Conservation (phyloP, 2,797 vertebrate genomes). For the Poeciliopsis gracilis region DNA sequence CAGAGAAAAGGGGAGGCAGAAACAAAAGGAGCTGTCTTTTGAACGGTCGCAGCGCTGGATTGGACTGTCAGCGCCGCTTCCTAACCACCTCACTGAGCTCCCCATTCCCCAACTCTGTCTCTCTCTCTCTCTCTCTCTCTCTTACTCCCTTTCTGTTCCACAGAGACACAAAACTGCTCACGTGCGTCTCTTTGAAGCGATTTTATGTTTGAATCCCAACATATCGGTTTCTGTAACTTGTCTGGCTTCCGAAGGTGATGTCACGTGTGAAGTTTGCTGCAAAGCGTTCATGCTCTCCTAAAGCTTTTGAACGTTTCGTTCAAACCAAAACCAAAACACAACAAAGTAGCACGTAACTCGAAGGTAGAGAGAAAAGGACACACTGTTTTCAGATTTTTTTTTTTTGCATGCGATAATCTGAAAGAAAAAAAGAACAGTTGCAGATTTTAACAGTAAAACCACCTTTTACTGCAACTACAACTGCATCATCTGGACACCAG, state of each 20-base stretch:
- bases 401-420: not conserved
- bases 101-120: conserved; percentile 47
- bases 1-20: conserved; percentile 73
- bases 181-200: conserved; percentile 14
- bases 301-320: not conserved
- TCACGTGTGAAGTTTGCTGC: not conserved
- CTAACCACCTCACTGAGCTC: conserved; percentile 73
- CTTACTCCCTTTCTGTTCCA: conserved; percentile 15
- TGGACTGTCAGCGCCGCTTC: conserved; percentile 74
- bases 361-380: not conserved
- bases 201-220: not conserved
- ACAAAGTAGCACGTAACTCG: not conserved
- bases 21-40: conserved; percentile 81
- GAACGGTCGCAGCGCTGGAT: conserved; percentile 69
- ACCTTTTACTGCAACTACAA: not conserved
- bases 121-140: conserved; percentile 11
- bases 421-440: too few relatives aligned
- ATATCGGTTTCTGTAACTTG: not conserved
- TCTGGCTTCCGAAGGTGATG: not conserved
- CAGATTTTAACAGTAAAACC: too few relatives aligned
- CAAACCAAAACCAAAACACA: not conserved
- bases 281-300: not conserved
- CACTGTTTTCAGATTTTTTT: not conserved
- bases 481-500: not conserved
- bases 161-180: conserved; percentile 11